A percentile compares a stretch with the other conserved stretches of the same genome.
Evolutionary conservation across 92 coral and sea anemone species (phyloP).

Genomic region (Zoanthus gigantus): DNA sequence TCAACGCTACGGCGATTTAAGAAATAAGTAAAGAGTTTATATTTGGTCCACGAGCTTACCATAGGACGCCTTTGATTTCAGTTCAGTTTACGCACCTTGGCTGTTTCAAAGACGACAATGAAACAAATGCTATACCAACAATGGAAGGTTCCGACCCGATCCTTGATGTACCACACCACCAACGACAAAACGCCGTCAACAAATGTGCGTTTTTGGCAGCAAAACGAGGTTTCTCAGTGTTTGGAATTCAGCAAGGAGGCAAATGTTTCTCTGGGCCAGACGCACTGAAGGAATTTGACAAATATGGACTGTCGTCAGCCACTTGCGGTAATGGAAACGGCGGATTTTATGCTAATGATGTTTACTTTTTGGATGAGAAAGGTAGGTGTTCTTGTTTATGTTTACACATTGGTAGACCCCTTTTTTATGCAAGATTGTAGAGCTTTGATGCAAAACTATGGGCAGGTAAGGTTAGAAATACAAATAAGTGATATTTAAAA

Average conservation of each 20-base stretch:
- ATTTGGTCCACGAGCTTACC: too few relatives aligned
- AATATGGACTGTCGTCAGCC: conserved; percentile 2
- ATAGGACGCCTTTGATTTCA: background rate
- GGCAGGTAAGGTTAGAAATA: too few relatives aligned
- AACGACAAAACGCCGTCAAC: conserved; percentile 32
- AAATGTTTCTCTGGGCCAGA: conserved; percentile 39
- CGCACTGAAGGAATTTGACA: conserved; percentile 16
- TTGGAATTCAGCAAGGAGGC: conserved; percentile 50
- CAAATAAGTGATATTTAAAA: too few relatives aligned
- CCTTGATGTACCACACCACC: conserved; percentile 26
- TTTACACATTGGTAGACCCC: background rate
- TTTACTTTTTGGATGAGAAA: conserved; percentile 25
- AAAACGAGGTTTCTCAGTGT: conserved; percentile 37
- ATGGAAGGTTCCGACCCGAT: conserved; percentile 35
- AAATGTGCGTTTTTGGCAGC: conserved; percentile 41
- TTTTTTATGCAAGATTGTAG: too few relatives aligned
- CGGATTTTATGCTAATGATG: conserved; percentile 32
- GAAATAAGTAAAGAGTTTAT: too few relatives aligned
- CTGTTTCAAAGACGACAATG: conserved; percentile 44
- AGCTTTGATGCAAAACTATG: too few relatives aligned
- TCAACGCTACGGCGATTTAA: too few relatives aligned
- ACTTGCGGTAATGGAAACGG: conserved; percentile 24
- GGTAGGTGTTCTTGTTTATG: background rate
- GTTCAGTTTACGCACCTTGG: conserved; percentile 43
- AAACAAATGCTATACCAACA: background rate